Evolutionary conservation across 2,797 vertebrate species (phyloP).

Genomic region (Rhynchonycteris naso): DNA sequence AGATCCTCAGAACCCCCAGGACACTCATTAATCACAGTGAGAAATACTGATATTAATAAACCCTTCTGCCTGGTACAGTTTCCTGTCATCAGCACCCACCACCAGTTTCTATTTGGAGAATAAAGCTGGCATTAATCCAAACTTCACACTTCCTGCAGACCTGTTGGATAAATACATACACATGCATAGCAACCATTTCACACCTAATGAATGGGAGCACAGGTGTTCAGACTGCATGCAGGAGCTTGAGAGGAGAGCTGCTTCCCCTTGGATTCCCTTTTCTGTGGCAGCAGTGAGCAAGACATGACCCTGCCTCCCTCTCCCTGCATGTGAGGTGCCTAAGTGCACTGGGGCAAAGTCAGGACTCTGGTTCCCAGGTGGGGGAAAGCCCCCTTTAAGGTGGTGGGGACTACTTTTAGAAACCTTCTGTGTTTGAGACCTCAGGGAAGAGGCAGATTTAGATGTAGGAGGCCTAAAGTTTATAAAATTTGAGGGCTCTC

Average conservation of each 20-base stretch:
- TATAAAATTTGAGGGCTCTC: background rate
- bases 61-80: background rate
- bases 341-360: background rate
- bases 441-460: background rate
- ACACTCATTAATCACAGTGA: conserved; percentile 53
- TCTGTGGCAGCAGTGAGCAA: background rate
- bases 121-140: conserved; percentile 24
- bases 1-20: background rate
- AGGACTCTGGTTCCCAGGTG: background rate
- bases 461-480: background rate
- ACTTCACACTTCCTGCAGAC: conserved; percentile 22
- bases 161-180: conserved; percentile 62
- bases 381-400: background rate
- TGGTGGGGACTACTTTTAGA: background rate
- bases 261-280: background rate
- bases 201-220: conserved; percentile 20
- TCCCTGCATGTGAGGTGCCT: background rate
- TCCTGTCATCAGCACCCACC: conserved; percentile 11
- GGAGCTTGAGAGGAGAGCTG: background rate
- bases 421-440: background rate
- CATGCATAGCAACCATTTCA: conserved; percentile 31
- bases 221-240: background rate
- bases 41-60: conserved; percentile 54
- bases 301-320: rapidly evolving
- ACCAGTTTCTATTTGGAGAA: conserved; percentile 55